Base-by-base conservation (phyloP, 2,113 vertebrate genomes). In the Sisor rabdophorus region DNA sequence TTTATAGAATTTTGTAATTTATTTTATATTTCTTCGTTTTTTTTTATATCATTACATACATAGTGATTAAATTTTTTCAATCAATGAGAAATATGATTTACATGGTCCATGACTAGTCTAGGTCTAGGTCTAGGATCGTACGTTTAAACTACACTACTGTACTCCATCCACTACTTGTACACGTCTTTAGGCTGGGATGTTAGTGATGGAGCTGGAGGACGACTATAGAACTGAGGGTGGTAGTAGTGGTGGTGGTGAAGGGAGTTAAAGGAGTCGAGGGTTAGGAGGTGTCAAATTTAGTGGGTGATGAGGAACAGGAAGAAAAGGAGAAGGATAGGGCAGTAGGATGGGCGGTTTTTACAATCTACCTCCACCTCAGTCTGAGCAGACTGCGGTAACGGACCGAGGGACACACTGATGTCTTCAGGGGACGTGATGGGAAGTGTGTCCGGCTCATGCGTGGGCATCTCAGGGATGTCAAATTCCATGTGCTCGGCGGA, bases 281-380 rank as follows among this genome's bases (percentile, higher is more conserved):
- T 88, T 88, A 88, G 78, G 74, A 80, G 76, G 75, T 52, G 81
- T 84, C 84, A 84, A 48, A 22, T 73, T 58, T 12, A 79, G 83
- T 82, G 85, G 73, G 77, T 32, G 58, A 81, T 88, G 85, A 87
- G 79, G 82, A 58, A 32, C n/a, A 47, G 5, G 40, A 67, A 82
- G 71, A 22, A 73, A 70, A 79, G 68, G n/a, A 69, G 80, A 75
- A 32, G 71, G 74, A 80, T 52, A 72, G 59, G 79, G 59, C 52
- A 24, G n/a, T n/a, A n/a, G 47, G 50, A 58, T 30, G 47, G 78
- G 58, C 65, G 68, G 65, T 76, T 78, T 60, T 73, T 81, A 71
- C 24, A 44, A 68, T 89, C 89, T 93, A 91, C 92, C 91, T 92
- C 88, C 72, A 76, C 77, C 86, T 83, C 73, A 40, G 81, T 61